Evolutionary conservation across 1,140 invertebrate genomes (phyloP), one percentile per base, ranked within the genome.

Genomic region (Ceratitis capitata): DNA sequence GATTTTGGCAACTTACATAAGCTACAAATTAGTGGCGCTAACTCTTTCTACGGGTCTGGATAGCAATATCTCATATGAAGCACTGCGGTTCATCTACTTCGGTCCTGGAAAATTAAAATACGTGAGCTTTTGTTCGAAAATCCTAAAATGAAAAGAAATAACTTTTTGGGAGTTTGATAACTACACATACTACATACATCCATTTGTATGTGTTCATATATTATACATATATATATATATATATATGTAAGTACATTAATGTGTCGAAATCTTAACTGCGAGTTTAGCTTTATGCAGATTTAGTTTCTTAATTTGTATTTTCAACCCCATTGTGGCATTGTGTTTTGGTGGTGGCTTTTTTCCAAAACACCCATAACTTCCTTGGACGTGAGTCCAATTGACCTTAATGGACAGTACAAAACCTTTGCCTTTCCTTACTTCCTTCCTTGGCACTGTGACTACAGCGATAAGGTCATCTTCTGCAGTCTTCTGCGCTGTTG

Each of bases 291-390:
- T 47, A 78, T n/a, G 5, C 1, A 74, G 29, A 61, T 61, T 9
- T 23, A n/a, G 23, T 47, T 78, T 78, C 69, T 10, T 78, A 78
- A 47, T 78, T 78, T 78, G 1, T 45, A 26, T 78, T 78, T 78
- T 42, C 69, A 78, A 78, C 69, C 69, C 69, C 23, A 78, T 35
- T 69, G 16, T 69, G 61, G 32, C 32, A 19, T 69, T 35, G 16
- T 10, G 12, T 78, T 78, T 78, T 78, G 69, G 69, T 78, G 69
- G 69, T 78, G 19, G 16, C 23, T 78, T 78, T n/a, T 61, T n/a
- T 61, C 39, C 19, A 45, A 78, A 78, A 78, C 14, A 39, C 39
- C n/a, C 69, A 42, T 12, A 78, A 78, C 69, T 78, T 78, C 69
- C 69, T 78, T 78, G 39, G 19, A 23, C 35, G 19, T 78, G 9